phyloP scores from a whole-genome alignment of 2,797 vertebrate species.

The Propithecus perrieri region DNA sequence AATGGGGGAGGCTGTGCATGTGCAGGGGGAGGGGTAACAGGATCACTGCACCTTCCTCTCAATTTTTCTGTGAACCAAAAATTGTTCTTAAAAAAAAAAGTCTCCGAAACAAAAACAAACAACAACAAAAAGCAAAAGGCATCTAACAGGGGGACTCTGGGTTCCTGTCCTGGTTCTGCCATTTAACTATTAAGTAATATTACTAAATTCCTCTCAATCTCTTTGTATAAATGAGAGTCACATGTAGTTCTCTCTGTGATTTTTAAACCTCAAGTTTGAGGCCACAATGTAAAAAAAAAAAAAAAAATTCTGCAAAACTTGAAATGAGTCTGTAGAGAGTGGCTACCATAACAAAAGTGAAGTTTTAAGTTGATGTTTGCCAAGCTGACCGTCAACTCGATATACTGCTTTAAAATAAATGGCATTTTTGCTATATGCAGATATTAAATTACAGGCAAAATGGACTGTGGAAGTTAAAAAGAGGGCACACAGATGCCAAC shows the following conservation, averaged over 20 bases:
- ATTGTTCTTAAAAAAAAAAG: not conserved
- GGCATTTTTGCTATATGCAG: not conserved
- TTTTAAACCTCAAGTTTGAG: not conserved
- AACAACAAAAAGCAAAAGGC: not conserved
- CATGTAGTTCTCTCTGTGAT: not conserved
- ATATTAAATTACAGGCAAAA: not conserved
- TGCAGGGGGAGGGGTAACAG: too few relatives aligned
- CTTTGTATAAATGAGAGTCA: not conserved
- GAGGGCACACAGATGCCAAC: not conserved
- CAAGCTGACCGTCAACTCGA: not conserved
- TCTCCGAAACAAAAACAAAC: not conserved
- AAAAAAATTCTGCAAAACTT: not conserved
- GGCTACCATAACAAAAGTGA: not conserved
- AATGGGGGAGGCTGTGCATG: not conserved
- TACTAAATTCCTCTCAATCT: not conserved
- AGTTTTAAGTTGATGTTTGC: not conserved
- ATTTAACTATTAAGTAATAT: not conserved
- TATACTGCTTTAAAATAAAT: not conserved
- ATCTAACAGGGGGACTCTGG: not conserved
- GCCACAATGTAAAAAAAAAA: not conserved
- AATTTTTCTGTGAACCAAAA: not conserved
- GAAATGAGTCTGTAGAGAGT: not conserved
- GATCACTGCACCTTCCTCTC: not conserved
- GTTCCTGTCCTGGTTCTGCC: not conserved
- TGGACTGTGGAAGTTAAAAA: not conserved